phyloP scores from a whole-genome alignment of 2,888 invertebrate genomes.

The Pheosia gnoma region DNA sequence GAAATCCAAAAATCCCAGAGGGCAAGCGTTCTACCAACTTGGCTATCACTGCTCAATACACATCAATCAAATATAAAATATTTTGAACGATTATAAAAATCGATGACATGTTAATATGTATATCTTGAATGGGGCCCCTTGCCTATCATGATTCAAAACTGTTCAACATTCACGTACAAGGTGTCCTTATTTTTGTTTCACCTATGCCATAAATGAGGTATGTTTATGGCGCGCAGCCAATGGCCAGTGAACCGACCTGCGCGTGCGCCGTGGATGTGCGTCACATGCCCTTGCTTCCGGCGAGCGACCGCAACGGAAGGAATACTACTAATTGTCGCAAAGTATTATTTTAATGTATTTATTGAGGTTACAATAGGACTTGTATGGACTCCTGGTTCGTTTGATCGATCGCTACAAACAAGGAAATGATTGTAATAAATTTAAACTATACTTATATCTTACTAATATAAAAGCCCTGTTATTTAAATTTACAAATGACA shows the following conservation, averaged over 20 bases:
- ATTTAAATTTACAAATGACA: too few relatives aligned
- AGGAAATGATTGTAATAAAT: not conserved
- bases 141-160: not conserved
- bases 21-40: too few relatives aligned
- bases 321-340: slow-evolving; percentile 46
- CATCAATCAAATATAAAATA: not conserved
- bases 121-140: slow-evolving; percentile 4
- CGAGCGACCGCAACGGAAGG: slow-evolving; percentile 65
- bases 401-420: not conserved
- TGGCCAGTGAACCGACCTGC: slow-evolving; percentile 58
- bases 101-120: not conserved
- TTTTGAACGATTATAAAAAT: not conserved
- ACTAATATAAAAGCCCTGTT: too few relatives aligned
- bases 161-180: slow-evolving; percentile 13
- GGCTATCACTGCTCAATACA: too few relatives aligned
- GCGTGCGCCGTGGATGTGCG: slow-evolving; percentile 52
- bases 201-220: slow-evolving; percentile 40
- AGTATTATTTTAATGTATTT: slow-evolving; percentile 30
- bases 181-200: slow-evolving; percentile 34
- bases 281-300: slow-evolving; percentile 69
- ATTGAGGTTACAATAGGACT: slow-evolving; percentile 1
- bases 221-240: slow-evolving; percentile 67
- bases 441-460: too few relatives aligned
- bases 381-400: not conserved
- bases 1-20: too few relatives aligned